phyloP scores from a whole-genome alignment of 2,113 vertebrate genomes.

The Vimba vimba region DNA sequence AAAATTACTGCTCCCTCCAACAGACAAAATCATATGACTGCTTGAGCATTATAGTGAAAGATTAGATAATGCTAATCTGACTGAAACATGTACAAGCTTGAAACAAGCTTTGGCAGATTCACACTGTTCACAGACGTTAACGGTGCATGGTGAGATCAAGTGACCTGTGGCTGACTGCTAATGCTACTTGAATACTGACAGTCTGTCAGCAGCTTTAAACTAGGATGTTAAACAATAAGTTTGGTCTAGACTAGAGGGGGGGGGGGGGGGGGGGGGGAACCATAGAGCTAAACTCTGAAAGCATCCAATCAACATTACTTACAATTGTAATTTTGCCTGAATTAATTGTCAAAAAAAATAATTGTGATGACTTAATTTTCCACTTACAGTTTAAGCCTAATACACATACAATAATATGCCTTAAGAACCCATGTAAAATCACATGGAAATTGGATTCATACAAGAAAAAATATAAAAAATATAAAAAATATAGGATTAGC shows the following conservation, averaged over 20 bases:
- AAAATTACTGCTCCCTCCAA: neutral
- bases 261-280: rapidly evolving
- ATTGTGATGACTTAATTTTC: neutral
- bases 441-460: neutral
- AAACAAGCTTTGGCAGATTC: neutral
- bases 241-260: neutral
- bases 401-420: neutral
- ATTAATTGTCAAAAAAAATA: neutral
- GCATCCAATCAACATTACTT: neutral
- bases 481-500: neutral
- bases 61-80: neutral
- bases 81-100: neutral
- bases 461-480: neutral
- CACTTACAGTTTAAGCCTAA: neutral
- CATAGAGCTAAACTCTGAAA: neutral
- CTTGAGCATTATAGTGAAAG: conserved; percentile 2
- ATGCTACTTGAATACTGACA: neutral
- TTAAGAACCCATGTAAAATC: neutral
- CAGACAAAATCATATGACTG: neutral
- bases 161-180: neutral
- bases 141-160: neutral
- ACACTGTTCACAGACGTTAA: neutral
- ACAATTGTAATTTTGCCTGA: neutral
- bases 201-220: neutral
- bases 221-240: neutral